Conservation (phyloP, 2,113 vertebrate species). For the Octodon degus region DNA sequence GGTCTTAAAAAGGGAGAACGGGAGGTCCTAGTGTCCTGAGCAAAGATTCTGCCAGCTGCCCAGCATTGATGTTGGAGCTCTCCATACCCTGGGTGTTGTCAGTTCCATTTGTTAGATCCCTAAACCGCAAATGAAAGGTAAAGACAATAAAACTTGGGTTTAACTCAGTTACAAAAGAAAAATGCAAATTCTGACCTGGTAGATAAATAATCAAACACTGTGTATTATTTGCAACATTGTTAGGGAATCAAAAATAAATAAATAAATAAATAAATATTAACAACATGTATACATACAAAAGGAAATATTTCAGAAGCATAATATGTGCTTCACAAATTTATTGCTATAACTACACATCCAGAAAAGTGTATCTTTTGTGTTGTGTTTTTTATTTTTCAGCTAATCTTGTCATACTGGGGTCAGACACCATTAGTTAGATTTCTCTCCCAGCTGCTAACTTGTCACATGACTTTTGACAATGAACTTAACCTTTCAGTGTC, state of each 20-base stretch:
- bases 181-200: background rate
- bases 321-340: background rate
- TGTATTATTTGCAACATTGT: background rate
- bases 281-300: background rate
- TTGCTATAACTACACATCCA: background rate
- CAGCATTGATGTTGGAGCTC: rapidly evolving
- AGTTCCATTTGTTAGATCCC: background rate
- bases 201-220: background rate
- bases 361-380: background rate
- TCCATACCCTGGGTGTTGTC: background rate
- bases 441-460: background rate
- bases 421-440: background rate
- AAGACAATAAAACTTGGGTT: background rate
- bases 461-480: background rate
- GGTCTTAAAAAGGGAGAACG: background rate
- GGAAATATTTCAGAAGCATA: background rate
- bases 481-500: background rate
- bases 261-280: background rate
- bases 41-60: background rate
- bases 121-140: background rate
- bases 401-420: background rate
- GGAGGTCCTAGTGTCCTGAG: background rate
- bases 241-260: background rate
- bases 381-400: background rate
- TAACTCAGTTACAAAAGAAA: conserved; percentile 21